Evolutionary conservation across 2,797 vertebrate species (phyloP).

Genomic region (Astyanax mexicanus): DNA sequence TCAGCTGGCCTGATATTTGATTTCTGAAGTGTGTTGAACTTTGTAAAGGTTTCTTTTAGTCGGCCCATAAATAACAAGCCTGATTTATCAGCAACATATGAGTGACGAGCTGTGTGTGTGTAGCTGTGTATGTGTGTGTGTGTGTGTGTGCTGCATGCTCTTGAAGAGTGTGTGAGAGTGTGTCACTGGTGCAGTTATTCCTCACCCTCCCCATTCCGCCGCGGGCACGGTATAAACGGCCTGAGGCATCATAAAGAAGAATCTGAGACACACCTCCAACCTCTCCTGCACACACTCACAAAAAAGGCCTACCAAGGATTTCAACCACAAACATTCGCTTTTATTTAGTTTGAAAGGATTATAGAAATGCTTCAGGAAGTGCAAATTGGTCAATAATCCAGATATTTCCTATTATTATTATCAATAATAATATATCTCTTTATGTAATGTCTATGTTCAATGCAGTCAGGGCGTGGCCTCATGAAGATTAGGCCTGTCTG

Average conservation of each 20-base stretch:
- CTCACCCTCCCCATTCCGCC: not conserved
- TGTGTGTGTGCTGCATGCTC: not conserved
- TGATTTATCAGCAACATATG: not conserved
- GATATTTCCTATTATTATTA: slow-evolving; percentile 56
- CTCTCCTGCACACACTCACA: slow-evolving; percentile 44
- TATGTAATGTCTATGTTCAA: slow-evolving; percentile 44
- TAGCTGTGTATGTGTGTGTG: not conserved
- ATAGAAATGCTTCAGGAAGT: slow-evolving; percentile 84
- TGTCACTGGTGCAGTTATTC: not conserved
- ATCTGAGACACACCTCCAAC: not conserved
- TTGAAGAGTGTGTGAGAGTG: not conserved
- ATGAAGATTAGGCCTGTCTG: slow-evolving; percentile 20
- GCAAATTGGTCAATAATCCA: slow-evolving; percentile 83
- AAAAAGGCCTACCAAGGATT: slow-evolving; percentile 65
- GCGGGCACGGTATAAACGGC: not conserved
- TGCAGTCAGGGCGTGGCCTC: slow-evolving; percentile 38
- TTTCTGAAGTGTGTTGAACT: not conserved
- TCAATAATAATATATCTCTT: slow-evolving; percentile 53
- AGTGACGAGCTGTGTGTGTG: not conserved
- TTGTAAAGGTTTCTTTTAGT: not conserved
- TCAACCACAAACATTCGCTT: slow-evolving; percentile 63
- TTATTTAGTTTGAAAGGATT: slow-evolving; percentile 72
- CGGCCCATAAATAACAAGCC: not conserved
- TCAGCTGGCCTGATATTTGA: too few relatives aligned
- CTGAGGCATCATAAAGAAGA: not conserved